Conservation (phyloP, 2,888 invertebrate species). For the Petrophora chlorosata region DNA sequence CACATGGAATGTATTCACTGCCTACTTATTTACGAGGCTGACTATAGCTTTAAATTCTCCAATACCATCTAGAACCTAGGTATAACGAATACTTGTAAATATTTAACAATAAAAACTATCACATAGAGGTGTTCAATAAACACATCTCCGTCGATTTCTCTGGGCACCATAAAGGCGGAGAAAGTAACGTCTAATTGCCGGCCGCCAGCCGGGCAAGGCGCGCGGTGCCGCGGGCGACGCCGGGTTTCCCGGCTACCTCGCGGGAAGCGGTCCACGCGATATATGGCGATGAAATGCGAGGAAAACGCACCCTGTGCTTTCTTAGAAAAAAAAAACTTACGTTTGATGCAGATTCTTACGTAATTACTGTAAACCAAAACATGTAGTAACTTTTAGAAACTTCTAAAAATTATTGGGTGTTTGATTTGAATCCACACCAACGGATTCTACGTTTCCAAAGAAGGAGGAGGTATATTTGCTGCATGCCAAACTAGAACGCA, state of each 20-base stretch:
- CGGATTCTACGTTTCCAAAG: no score
- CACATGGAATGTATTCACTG: no score
- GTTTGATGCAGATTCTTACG: no score
- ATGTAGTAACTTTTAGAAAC: no score
- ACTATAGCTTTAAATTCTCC: not conserved
- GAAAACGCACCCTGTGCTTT: not conserved
- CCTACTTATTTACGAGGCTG: not conserved
- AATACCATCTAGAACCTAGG: not conserved
- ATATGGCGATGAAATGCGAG: slow-evolving; percentile 9
- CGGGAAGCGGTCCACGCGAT: not conserved
- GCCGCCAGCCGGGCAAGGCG: slow-evolving; percentile 1
- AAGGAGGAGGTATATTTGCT: no score
- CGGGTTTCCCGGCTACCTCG: no score
- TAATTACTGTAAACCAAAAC: no score
- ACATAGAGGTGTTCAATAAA: slow-evolving; percentile 7
- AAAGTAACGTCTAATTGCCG: slow-evolving; percentile 31
- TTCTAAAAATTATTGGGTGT: no score
- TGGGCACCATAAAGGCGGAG: slow-evolving; percentile 28
- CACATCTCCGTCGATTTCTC: slow-evolving; percentile 19
- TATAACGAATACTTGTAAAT: not conserved
- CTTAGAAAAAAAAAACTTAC: not conserved
- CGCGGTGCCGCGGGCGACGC: slow-evolving; percentile 30
- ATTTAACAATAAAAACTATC: not conserved
- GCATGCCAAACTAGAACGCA: no score
- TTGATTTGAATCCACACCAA: no score